These are phyloP conservation scores for roundworm (Caenorhabditis elegans) DNA, from an alignment of 1,140 invertebrate species.

Conservation along the genomic window DNA sequence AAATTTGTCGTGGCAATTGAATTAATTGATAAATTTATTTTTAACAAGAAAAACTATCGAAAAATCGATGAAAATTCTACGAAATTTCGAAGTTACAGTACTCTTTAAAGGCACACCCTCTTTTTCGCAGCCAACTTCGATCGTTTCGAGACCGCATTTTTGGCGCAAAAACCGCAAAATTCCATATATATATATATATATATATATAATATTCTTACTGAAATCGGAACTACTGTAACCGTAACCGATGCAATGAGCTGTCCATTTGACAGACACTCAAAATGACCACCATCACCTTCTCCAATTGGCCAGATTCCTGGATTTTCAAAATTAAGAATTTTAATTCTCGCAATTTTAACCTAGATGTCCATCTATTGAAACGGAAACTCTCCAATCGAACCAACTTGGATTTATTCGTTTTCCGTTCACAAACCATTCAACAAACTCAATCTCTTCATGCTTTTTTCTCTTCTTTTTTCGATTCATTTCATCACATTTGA, in stretches of 20 bases:
- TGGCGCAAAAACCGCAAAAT: no score
- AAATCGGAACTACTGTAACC: not conserved
- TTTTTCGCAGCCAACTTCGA: no score
- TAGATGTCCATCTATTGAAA: not conserved
- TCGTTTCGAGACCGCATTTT: no score
- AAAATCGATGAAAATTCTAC: no score
- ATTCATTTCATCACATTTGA: not conserved
- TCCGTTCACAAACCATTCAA: slow-evolving; percentile 8
- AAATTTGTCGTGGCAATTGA: no score
- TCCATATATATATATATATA: no score
- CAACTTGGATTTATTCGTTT: not conserved
- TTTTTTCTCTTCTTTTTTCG: not conserved
- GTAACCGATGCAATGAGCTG: not conserved
- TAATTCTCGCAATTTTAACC: not conserved
- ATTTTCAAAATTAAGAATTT: not conserved
- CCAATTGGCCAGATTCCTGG: not conserved
- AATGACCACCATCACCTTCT: not conserved
- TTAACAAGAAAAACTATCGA: no score
- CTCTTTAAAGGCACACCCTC: no score
- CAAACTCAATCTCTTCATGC: not conserved
- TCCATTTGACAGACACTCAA: not conserved
- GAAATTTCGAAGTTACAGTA: no score
- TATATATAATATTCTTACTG: no score
- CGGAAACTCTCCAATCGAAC: slow-evolving; percentile 18
- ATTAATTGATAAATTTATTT: no score